Evolutionary conservation across 2,888 invertebrate genomes (phyloP).

Genomic region (Vannuccia rotundouncinata): DNA sequence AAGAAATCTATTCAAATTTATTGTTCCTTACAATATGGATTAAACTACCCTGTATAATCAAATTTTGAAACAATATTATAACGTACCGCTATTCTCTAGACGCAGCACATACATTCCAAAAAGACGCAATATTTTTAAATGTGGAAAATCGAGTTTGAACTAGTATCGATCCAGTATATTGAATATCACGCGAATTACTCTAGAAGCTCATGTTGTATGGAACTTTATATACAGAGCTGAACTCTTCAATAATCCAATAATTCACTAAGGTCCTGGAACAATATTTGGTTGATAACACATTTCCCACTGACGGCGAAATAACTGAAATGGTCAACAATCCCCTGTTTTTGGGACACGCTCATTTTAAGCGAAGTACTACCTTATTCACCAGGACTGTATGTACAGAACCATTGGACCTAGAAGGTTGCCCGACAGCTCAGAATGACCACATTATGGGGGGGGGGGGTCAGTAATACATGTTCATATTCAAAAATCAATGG

Average conservation of each 20-base stretch:
- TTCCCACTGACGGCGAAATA: conserved; percentile 8
- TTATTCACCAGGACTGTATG: background rate
- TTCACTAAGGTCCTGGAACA: conserved; percentile 8
- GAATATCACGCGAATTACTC: background rate
- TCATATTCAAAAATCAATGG: background rate
- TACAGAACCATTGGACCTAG: background rate
- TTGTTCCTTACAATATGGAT: no score
- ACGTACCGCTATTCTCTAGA: no score
- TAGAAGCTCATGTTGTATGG: conserved; percentile 10
- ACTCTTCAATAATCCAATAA: conserved; percentile 16
- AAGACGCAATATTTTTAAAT: no score
- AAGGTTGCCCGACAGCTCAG: background rate
- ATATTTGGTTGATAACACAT: conserved; percentile 3
- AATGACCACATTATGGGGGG: background rate
- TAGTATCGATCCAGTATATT: no score
- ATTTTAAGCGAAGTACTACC: background rate
- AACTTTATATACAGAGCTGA: background rate
- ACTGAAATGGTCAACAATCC: background rate
- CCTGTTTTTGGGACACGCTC: background rate
- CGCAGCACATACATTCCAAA: no score
- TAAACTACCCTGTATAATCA: no score
- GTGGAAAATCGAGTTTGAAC: no score
- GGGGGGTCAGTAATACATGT: background rate
- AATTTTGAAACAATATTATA: no score
- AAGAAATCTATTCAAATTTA: no score